Evolutionary conservation across 2,113 vertebrate species (phyloP).

Genomic region (Toxotes jaculatrix): DNA sequence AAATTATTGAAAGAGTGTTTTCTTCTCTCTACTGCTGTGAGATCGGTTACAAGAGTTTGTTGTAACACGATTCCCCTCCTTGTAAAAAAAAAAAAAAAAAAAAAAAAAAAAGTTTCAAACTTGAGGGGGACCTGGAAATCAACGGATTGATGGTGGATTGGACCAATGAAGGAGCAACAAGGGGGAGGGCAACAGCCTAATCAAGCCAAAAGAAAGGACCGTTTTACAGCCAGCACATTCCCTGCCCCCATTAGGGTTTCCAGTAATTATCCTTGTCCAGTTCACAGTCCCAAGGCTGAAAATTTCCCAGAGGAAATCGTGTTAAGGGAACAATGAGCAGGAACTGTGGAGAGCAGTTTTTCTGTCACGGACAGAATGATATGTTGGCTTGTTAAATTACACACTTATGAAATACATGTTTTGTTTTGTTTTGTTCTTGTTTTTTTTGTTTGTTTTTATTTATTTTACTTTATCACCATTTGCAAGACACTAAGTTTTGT

Average conservation of each 20-base stretch:
- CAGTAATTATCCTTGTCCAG: slow-evolving; percentile 81
- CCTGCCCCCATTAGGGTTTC: slow-evolving; percentile 75
- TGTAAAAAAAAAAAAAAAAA: slow-evolving; percentile 56
- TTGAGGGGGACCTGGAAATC: slow-evolving; percentile 65
- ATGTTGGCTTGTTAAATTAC: not conserved
- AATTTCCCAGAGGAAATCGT: slow-evolving; percentile 82
- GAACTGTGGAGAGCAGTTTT: slow-evolving; percentile 60
- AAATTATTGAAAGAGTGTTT: slow-evolving; percentile 84
- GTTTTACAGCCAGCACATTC: slow-evolving; percentile 45
- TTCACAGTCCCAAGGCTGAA: slow-evolving; percentile 67
- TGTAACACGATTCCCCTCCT: slow-evolving; percentile 81
- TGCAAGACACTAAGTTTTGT: not conserved
- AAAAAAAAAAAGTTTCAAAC: slow-evolving; percentile 87
- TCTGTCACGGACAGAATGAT: slow-evolving; percentile 28
- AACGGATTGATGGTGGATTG: slow-evolving; percentile 72
- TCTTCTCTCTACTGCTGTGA: slow-evolving; percentile 65
- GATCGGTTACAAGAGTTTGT: slow-evolving; percentile 83
- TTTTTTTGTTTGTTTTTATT: not conserved
- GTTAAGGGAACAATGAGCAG: slow-evolving; percentile 81
- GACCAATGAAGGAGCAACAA: slow-evolving; percentile 73
- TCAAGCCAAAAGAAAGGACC: slow-evolving; percentile 48
- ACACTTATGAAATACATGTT: not conserved
- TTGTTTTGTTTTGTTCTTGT: not conserved
- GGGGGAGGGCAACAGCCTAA: slow-evolving; percentile 59
- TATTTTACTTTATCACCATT: not conserved